Conservation (phyloP, 2,797 vertebrate species). For the Prionace glauca region DNA sequence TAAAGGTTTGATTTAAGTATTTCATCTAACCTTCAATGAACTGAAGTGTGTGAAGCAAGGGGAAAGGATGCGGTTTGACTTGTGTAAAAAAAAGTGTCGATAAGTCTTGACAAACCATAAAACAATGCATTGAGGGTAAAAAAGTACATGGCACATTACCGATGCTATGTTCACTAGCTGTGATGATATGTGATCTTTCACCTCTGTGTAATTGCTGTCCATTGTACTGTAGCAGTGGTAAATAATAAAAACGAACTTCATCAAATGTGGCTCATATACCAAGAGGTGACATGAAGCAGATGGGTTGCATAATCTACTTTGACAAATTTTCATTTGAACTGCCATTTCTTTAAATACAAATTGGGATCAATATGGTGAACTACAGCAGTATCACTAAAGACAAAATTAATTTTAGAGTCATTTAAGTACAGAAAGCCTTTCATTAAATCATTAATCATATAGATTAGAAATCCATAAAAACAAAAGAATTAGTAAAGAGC, state of each 20-base stretch:
- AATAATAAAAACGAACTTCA: constrained; percentile 22
- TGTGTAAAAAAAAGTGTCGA: background rate
- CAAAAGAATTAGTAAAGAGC: background rate
- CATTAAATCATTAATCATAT: background rate
- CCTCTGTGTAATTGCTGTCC: background rate
- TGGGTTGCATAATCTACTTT: background rate
- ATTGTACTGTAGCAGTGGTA: background rate
- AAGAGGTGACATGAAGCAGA: background rate
- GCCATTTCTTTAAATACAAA: background rate
- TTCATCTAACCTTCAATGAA: background rate
- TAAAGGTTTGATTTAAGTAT: background rate
- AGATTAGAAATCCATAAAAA: background rate
- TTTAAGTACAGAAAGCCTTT: background rate
- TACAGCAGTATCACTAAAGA: background rate
- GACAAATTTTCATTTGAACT: background rate
- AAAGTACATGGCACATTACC: background rate
- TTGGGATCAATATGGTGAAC: background rate
- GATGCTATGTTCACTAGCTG: background rate
- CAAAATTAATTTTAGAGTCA: background rate
- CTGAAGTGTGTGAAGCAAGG: background rate
- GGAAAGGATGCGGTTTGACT: background rate
- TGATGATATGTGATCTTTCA: background rate
- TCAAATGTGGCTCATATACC: background rate
- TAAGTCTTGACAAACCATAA: background rate
- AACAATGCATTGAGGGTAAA: background rate